Base-by-base conservation (phyloP, 1,140 invertebrate species). In the Caenorhabditis briggsae region DNA sequence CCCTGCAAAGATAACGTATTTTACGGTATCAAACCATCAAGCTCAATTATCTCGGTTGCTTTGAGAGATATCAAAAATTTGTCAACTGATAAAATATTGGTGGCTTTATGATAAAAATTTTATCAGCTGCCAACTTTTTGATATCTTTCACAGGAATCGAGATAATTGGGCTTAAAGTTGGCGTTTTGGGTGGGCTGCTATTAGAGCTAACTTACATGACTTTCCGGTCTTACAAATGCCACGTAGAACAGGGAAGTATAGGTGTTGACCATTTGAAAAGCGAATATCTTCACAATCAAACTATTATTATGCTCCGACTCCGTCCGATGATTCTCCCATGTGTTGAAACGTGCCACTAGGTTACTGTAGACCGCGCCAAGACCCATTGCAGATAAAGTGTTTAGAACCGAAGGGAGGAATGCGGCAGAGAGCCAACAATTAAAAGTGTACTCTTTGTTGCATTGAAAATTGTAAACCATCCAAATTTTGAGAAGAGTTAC, bases 181-280 rank as follows among this genome's bases (percentile, higher is more conserved):
- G n/a, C n/a, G n/a, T n/a, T n/a, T n/a, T n/a, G n/a, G n/a, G n/a
- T n/a, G n/a, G n/a, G n/a, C n/a, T n/a, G n/a, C n/a, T n/a, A n/a
- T n/a, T n/a, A n/a, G 33, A 55, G 25, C 5, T 16, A 41, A 58
- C 78, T 58, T 16, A 82, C 86, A 65, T 87, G 82, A 43, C 55
- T 78, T 50, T 87, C 86, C 8, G 86, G 86, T 46, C 86, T 61
- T 25, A 87, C 41, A 65, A 87, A 87, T 41, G 86, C 86, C 46
- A 87, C 74, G 43, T 87, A 87, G 65, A 87, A 87, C 20, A 87
- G 48, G 0, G 86, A 87, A 11, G 83, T 85, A 53, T 87, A 87
- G 7, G 87, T 87, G 20, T 87, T 87, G 33, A 87, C 86, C 55
- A 87, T 61, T 64, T 84, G 83, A 83, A 87, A 87, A n/a, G 86